Evolutionary conservation across 1,140 invertebrate species (phyloP), one percentile per base, ranked within the genome.

Genomic region (Drosophila albomicans): DNA sequence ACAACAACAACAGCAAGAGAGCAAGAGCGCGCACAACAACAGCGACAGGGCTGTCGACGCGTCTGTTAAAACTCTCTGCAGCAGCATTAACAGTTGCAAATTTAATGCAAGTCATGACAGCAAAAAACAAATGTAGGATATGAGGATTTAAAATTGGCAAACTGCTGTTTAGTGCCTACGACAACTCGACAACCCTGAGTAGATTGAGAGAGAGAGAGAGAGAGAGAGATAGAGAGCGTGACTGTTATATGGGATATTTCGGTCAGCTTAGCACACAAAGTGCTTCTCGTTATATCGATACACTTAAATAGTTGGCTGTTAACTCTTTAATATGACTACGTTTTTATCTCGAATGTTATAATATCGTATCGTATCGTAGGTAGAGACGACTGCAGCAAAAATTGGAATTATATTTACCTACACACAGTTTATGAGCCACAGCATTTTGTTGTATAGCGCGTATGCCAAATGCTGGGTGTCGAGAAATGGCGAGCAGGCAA

Each of bases 361-460:
- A 28, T 28, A 25, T 25, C 20, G 20, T 25, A 25, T 25, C 20
- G 20, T 25, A 25, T 25, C 20, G 41, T 30, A 10, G 13, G 15
- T 30, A 6, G 49, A 46, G 30, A 25, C 20, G 3, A 20, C 20
- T 25, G 20, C 20, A 25, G 20, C 20, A 8, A 32, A 49, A 8
- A 38, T 7, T 38, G 7, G 35, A 30, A 49, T 41, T 48, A 81
- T 72, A 75, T 85, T 89, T 77, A 56, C 85, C 85, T 81, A 81
- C 81, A 79, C 67, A 45, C 70, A 57, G 68, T 81, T 91, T 70
- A 81, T 87, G 86, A 85, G 73, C 74, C 61, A 74, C 15, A 75
- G 74, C 15, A 75, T 80, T 91, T 92, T 92, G 91, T 92, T 92
- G 90, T 90, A 75, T 59, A 76, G 63, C 65, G 74, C 91, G 78